Percentiles rank a stretch among this genome's conserved stretches.
Conservation (phyloP, 2,797 vertebrate genomes). For the Protonibea diacanthus region DNA sequence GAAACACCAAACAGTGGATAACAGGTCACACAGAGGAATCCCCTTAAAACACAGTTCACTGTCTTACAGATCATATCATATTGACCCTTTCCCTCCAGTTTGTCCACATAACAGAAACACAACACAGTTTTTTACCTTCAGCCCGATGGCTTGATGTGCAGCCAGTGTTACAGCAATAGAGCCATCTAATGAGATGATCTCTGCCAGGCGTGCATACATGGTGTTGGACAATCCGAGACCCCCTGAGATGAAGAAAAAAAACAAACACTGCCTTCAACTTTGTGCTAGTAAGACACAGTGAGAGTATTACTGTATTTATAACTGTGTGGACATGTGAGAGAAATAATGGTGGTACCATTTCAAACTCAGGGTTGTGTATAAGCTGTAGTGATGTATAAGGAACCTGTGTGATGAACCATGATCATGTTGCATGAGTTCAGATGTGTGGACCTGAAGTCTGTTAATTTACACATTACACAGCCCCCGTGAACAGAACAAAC, state of each 20-base stretch:
- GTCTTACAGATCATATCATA: no score
- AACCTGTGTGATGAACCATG: background rate
- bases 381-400: background rate
- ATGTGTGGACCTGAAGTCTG: no score
- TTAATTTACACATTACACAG: background rate
- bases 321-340: background rate
- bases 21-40: background rate
- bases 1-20: slow-evolving; percentile 52
- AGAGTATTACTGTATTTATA: background rate
- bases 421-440: background rate
- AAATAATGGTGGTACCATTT: background rate
- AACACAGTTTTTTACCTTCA: slow-evolving; percentile 88
- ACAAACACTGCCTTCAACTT: background rate
- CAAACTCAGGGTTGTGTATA: background rate
- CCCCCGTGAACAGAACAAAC: background rate
- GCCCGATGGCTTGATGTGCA: slow-evolving; percentile 95
- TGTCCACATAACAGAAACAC: background rate
- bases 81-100: background rate
- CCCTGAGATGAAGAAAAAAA: slow-evolving; percentile 77
- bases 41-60: background rate
- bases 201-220: slow-evolving; percentile 94
- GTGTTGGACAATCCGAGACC: slow-evolving; percentile 96
- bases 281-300: background rate
- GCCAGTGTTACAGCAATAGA: slow-evolving; percentile 94
- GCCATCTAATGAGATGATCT: slow-evolving; percentile 89